Base-by-base conservation (phyloP, 35 echinoderm and acorn worm genomes). In the Nesometra sesokonis region DNA sequence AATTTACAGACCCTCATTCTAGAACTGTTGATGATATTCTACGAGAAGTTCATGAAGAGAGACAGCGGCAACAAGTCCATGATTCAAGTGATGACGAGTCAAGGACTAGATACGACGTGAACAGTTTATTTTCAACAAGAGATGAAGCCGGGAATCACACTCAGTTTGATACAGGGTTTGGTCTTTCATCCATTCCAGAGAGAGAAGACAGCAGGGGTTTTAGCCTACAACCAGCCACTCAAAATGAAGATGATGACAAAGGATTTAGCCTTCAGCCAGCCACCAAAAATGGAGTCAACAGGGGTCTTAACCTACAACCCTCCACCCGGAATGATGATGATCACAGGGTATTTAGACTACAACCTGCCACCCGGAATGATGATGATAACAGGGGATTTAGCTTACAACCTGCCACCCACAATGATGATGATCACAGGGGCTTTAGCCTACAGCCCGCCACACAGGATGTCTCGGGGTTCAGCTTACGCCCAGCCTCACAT, bases 1-100 rank as follows among this genome's bases (percentile, higher is more conserved):
- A 4, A 15, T 67, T 11, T 5, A 27, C 1, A 67, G 52, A 67
- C 23, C 52, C 52, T 27, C 9, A 67, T 67, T 11, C 52, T 17
- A 87, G 93, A 17, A 95, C 93, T 11, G 87, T 95, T 30, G 93
- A 92, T 21, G 93, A 95, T 57, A 92, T 95, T 29, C 88, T 95
- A 17, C 79, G 86, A 32, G 93, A 95, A 37, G 93, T 91, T 11
- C 86, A 86, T n/a, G 78, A 85, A 37, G 93, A 92, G 33, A 95
- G 86, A 77, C 37, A 80, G 82, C 52, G 52, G 7, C 52, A 67
- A 5, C 52, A 19, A 27, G 52, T 27, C 23, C 23, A 2, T 19
- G 23, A 67, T 32, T 34, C 27, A 3, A 80, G 78, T 34, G 31
- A 35, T 32, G 34, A 34, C 11, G 78, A 80, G 78, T 5, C 27